A percentile compares a stretch with the other conserved stretches of the same genome.
Conservation (phyloP, 2,797 vertebrate genomes). For the Bradypodion pumilum region DNA sequence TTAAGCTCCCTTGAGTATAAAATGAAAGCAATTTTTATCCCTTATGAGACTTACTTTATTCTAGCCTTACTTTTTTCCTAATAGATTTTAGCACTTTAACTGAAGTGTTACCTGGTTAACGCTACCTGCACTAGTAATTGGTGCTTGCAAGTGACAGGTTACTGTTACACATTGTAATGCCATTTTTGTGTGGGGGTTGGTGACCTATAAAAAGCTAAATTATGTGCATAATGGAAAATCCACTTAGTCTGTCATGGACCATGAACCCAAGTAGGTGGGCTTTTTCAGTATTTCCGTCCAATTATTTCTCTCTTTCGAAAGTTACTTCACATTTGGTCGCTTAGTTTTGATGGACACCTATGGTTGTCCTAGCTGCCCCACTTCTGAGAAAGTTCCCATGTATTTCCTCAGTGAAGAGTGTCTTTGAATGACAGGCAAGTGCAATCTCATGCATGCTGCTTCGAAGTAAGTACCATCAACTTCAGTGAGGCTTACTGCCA, state of each 20-base stretch:
- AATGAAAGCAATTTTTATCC: neutral
- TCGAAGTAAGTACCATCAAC: neutral
- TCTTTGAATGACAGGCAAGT: neutral
- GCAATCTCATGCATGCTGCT: neutral
- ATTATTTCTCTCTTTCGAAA: neutral
- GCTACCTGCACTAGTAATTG: neutral
- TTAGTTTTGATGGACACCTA: neutral
- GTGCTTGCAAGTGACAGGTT: neutral
- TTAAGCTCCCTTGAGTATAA: neutral
- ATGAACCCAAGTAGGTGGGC: neutral
- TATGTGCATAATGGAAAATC: neutral
- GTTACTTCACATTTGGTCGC: neutral
- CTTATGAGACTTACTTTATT: neutral
- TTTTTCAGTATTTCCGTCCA: neutral
- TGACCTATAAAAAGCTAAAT: neutral
- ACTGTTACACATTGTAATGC: neutral
- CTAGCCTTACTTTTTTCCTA: neutral
- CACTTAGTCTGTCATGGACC: neutral
- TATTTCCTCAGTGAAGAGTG: neutral
- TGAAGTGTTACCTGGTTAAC: neutral
- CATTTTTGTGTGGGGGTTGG: neutral
- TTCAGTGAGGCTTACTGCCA: neutral
- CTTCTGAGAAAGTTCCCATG: too few species aligned
- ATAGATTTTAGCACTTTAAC: neutral
- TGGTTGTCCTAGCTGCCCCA: neutral